Base-by-base conservation (phyloP, 2,888 invertebrate genomes). In the Cremastobaeus sp. region DNA sequence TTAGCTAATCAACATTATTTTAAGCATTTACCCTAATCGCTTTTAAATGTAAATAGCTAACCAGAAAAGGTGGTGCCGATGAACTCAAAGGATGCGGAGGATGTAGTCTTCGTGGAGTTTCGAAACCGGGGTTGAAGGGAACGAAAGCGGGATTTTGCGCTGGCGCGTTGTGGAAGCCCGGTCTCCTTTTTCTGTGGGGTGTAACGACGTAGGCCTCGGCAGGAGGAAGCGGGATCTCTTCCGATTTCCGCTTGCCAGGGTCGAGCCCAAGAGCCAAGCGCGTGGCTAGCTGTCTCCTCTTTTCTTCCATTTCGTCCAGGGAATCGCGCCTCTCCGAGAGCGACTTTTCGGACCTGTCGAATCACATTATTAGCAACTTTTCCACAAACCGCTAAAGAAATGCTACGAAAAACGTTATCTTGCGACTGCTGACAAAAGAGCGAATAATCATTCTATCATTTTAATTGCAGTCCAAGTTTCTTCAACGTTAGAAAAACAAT, bases 81-180 rank as follows among this genome's bases (percentile, higher is more conserved):
- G 93, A 89, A 79, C 94, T 93, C 32, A 93, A 86, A 0, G 92
- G 92, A 86, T 93, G 93, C 85, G 90, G 92, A 12, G 91, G 91
- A 25, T 91, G 91, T 65, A 91, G 89, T 45, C 91, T 77, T 89
- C 37, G 92, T 88, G 77, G 84, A 69, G 88, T 85, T 74, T 88
- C 84, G 85, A 89, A 86, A 76, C 89, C 82, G 73, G 88, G 82
- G 86, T 88, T 83, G 85, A 94, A 95, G 68, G 95, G 94, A 77
- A 95, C 94, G 84, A 95, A 95, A 32, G 95, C 94, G 73, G 95
- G 94, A 88, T 95, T 95, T 85, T 95, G 95, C 75, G 94, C 93
- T 14, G 95, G 95, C 28, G 95, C 93, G 84, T 95, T 95, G 86
- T 95, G 95, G 82, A 96, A 96, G 50, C 95, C 95, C 0, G 95